Evolutionary conservation across 35 echinoderm and acorn worm genomes (phyloP).

Genomic region (Ophioderma brevispina): DNA sequence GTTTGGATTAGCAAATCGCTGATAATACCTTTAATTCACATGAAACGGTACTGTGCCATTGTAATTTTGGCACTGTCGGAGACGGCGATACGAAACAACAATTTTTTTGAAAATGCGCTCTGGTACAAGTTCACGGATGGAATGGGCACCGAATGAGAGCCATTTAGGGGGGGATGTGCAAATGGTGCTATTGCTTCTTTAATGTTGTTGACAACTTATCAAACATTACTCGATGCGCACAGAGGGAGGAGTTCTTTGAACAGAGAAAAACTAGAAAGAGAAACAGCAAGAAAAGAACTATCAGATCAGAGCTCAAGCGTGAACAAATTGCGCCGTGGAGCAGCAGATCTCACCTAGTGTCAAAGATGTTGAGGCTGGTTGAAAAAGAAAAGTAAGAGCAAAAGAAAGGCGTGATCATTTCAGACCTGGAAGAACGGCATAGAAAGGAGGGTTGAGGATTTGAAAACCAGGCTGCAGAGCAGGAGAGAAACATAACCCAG

Average conservation of each 20-base stretch:
- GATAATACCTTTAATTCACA: no score
- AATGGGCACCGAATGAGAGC: no score
- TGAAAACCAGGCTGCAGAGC: conserved; percentile 61
- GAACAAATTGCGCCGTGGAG: conserved; percentile 82
- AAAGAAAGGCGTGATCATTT: conserved; percentile 15
- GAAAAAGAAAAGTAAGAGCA: conserved; percentile 78
- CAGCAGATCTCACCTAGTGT: conserved; percentile 94
- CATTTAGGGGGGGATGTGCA: no score
- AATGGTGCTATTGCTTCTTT: no score
- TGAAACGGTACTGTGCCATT: no score
- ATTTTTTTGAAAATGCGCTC: no score
- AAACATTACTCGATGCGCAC: background rate
- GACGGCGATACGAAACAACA: no score
- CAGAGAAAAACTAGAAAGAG: conserved; percentile 76
- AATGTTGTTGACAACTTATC: no score
- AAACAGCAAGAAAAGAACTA: conserved; percentile 76
- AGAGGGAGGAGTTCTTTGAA: conserved; percentile 90
- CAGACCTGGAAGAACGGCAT: conserved; percentile 42
- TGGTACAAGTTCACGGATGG: no score
- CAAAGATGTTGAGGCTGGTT: conserved; percentile 70
- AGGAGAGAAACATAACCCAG: conserved; percentile 30
- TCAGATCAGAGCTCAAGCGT: conserved; percentile 44
- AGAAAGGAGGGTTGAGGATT: conserved; percentile 62
- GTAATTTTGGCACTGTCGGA: no score
- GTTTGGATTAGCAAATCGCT: no score